Conservation (phyloP, 1,140 invertebrate species). For the Trachymyrmex cornetzi region DNA sequence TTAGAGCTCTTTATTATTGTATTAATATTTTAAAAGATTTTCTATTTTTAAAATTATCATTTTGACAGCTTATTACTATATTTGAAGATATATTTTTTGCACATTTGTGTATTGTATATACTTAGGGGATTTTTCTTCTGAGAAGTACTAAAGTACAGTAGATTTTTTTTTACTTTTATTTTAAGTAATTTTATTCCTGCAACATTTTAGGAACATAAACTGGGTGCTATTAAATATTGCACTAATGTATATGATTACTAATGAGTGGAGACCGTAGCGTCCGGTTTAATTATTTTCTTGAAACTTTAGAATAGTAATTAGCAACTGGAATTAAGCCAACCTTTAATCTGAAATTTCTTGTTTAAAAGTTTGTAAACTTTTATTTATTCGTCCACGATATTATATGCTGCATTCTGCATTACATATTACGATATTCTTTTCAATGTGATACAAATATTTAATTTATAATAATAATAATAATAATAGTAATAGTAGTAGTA, state of each 20-base stretch:
- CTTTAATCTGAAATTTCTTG: not conserved
- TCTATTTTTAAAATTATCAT: not conserved
- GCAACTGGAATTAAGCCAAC: not conserved
- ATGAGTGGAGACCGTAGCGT: not conserved
- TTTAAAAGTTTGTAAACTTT: not conserved
- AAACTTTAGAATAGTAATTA: constrained; percentile 45
- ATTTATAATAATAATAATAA: too few species aligned
- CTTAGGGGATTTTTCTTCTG: not conserved
- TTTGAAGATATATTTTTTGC: not conserved
- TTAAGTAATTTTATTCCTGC: not conserved
- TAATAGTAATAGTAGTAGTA: too few species aligned
- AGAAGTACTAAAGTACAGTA: not conserved
- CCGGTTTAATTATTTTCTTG: constrained; percentile 12
- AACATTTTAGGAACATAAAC: constrained; percentile 2
- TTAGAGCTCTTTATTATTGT: too few species aligned
- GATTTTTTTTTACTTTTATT: not conserved
- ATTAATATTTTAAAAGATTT: too few species aligned
- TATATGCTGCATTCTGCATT: not conserved
- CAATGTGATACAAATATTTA: not conserved
- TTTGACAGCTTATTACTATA: not conserved
- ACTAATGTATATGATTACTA: constrained; percentile 23
- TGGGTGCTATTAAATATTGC: not conserved
- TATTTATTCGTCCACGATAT: not conserved
- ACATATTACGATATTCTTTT: constrained; percentile 24
- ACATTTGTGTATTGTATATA: not conserved